These are phyloP conservation scores for Cochlearius cochlearius DNA, from an alignment of 2,113 vertebrate genomes.

Conservation along the genomic window DNA sequence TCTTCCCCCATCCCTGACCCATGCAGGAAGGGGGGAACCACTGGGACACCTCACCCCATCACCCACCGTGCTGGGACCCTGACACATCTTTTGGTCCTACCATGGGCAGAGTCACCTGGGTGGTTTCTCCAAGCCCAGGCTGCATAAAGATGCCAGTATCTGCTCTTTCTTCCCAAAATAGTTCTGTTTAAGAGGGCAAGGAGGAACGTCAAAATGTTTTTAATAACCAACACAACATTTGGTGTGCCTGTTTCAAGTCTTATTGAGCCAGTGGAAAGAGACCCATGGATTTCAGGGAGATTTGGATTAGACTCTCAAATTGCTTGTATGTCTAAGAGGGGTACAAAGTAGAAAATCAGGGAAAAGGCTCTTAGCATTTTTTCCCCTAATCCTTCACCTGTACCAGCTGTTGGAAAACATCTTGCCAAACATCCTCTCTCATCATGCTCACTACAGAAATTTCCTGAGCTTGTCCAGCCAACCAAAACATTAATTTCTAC, in stretches of 20 bases:
- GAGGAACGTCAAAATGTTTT: neutral
- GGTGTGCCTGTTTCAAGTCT: neutral
- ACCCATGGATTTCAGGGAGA: neutral
- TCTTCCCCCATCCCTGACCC: neutral
- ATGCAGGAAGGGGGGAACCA: neutral
- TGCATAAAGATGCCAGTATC: neutral
- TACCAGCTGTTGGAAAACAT: slow-evolving; percentile 44
- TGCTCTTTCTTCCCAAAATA: neutral
- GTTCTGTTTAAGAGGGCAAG: neutral
- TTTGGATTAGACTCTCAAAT: neutral
- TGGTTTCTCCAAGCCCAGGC: neutral
- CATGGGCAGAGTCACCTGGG: neutral
- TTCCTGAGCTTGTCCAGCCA: slow-evolving; percentile 51
- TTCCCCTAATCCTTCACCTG: slow-evolving; percentile 33
- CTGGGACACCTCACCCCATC: neutral
- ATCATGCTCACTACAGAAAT: slow-evolving; percentile 53
- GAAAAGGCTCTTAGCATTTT: neutral
- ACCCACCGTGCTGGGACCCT: neutral
- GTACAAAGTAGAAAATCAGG: neutral
- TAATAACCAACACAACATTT: neutral
- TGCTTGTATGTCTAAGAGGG: neutral
- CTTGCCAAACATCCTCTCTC: slow-evolving; percentile 47
- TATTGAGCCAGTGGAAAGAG: neutral
- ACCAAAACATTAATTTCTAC: slow-evolving; percentile 58
- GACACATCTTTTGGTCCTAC: neutral